Conservation (phyloP, 2,888 invertebrate genomes). For the Melanostoma scalare region DNA sequence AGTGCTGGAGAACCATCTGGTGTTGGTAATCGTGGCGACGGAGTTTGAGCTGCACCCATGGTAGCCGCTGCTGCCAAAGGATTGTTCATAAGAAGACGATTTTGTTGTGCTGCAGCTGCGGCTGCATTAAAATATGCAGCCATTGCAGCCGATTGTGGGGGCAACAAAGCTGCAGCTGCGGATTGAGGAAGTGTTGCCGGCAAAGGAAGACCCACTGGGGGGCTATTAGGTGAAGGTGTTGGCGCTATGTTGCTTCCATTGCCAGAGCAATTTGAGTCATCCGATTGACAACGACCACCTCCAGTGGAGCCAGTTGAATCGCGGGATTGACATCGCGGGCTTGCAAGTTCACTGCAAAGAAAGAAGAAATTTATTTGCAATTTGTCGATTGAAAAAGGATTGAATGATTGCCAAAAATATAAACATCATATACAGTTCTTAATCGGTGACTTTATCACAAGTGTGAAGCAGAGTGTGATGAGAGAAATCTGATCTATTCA, state of each 20-base stretch:
- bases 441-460: too few species aligned
- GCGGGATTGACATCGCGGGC: constrained; percentile 91
- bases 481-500: too few species aligned
- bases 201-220: constrained; percentile 86
- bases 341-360: constrained; percentile 88
- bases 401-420: too few species aligned
- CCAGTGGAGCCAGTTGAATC: constrained; percentile 86
- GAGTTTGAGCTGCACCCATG: constrained; percentile 81
- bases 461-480: too few species aligned
- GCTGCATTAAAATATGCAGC: constrained; percentile 90
- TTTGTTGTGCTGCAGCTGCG: constrained; percentile 88
- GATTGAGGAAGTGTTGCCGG: constrained; percentile 88
- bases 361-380: constrained; percentile 70
- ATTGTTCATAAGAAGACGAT: constrained; percentile 89
- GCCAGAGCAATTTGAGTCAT: constrained; percentile 89
- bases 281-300: constrained; percentile 89
- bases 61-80: constrained; percentile 88
- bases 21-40: constrained; percentile 82
- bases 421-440: too few species aligned
- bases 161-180: constrained; percentile 86
- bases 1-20: constrained; percentile 85
- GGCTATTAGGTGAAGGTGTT: constrained; percentile 84
- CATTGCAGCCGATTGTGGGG: constrained; percentile 91
- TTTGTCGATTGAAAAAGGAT: too few species aligned
- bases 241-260: constrained; percentile 83